Evolutionary conservation across 2,797 vertebrate genomes (phyloP).

Genomic region (Australoheros facetus): DNA sequence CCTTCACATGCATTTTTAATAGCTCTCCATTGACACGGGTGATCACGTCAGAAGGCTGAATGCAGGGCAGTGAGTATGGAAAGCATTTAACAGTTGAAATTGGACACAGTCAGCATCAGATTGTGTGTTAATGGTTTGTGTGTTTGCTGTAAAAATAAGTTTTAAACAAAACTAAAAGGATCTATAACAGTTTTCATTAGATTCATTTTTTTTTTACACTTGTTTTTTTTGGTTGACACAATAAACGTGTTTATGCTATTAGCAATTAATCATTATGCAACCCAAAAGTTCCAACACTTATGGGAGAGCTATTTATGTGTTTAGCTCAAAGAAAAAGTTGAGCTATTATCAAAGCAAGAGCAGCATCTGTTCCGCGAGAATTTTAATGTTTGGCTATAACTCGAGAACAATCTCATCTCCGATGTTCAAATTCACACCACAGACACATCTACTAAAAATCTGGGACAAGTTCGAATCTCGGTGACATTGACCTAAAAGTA

Average conservation of each 20-base stretch:
- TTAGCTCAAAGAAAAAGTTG: too few relatives aligned
- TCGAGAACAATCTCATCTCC: too few relatives aligned
- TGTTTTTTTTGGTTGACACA: too few relatives aligned
- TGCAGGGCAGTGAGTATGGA: background rate
- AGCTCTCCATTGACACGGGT: background rate
- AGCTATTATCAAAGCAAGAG: too few relatives aligned
- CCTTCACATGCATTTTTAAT: constrained; percentile 6
- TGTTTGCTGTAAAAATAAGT: background rate
- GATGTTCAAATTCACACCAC: too few relatives aligned
- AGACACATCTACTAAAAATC: too few relatives aligned
- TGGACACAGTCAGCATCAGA: background rate
- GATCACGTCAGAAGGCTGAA: background rate
- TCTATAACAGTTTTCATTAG: background rate
- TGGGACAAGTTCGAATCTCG: too few relatives aligned
- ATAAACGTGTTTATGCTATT: background rate
- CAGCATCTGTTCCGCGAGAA: too few relatives aligned
- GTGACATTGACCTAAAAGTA: too few relatives aligned
- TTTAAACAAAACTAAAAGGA: background rate
- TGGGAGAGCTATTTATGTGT: background rate
- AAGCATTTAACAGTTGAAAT: background rate
- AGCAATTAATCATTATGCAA: background rate
- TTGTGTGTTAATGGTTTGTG: background rate
- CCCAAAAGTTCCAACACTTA: background rate
- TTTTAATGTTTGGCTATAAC: too few relatives aligned
- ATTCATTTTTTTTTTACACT: background rate